Conservation (phyloP, 2,113 vertebrate genomes). For the Limnothrissa miodon region DNA sequence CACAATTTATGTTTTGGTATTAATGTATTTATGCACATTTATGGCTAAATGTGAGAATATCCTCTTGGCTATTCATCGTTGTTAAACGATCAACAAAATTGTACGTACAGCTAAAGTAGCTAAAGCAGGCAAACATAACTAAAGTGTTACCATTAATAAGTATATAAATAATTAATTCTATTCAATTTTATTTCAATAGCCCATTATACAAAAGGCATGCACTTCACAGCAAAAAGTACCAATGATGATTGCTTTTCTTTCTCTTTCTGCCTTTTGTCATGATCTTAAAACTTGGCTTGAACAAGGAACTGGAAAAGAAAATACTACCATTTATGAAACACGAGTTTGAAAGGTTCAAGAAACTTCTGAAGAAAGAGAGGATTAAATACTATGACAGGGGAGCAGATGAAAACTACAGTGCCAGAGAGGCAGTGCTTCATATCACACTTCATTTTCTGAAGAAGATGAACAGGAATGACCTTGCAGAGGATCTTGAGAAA, state of each 20-base stretch:
- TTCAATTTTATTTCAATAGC: no score
- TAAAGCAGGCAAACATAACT: no score
- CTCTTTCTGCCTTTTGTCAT: background rate
- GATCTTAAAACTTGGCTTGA: no score
- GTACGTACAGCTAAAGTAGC: no score
- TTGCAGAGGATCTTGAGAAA: background rate
- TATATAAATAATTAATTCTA: no score
- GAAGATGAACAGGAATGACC: background rate
- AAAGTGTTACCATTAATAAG: background rate
- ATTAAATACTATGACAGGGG: background rate
- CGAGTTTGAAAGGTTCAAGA: background rate
- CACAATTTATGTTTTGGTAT: background rate
- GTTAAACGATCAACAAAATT: no score
- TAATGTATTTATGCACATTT: background rate
- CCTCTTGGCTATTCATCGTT: background rate
- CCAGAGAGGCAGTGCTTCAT: background rate
- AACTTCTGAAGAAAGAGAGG: background rate
- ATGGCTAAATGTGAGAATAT: background rate
- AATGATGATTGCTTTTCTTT: background rate
- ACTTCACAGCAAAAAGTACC: no score
- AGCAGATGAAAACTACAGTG: background rate
- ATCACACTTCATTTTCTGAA: background rate
- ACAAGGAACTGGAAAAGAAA: background rate
- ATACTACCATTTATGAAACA: background rate
- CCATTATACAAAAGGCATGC: no score